Evolutionary conservation across 2,888 invertebrate genomes (phyloP).

Genomic region (Pyrrhopygopsis socrates): DNA sequence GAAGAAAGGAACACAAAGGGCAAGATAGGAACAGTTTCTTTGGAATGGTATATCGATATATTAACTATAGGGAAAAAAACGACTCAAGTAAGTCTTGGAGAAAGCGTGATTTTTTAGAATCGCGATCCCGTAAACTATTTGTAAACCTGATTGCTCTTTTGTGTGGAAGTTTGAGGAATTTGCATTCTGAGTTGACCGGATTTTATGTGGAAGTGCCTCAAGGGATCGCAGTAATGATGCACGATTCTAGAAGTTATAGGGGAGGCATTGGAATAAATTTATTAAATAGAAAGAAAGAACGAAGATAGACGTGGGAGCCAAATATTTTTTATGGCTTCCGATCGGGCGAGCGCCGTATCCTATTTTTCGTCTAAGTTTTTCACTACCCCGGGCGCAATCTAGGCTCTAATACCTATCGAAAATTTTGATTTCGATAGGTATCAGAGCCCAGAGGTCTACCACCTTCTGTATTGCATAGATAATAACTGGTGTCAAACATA

Average conservation of each 20-base stretch:
- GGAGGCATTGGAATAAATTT: conserved; percentile 47
- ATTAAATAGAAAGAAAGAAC: conserved; percentile 52
- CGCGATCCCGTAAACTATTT: conserved; percentile 36
- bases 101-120: conserved; percentile 7
- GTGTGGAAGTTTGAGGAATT: conserved; percentile 42
- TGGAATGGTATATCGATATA: background rate
- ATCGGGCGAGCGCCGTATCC: conserved; percentile 46
- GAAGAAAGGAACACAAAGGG: too few relatives aligned
- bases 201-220: conserved; percentile 29
- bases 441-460: too few relatives aligned
- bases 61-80: background rate
- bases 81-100: background rate
- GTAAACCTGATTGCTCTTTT: conserved; percentile 52
- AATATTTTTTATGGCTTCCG: conserved; percentile 59
- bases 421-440: too few relatives aligned
- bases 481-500: too few relatives aligned
- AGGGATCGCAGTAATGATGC: conserved; percentile 43
- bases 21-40: background rate
- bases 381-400: too few relatives aligned
- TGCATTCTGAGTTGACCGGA: conserved; percentile 44
- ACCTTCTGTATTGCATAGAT: too few relatives aligned
- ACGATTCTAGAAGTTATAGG: conserved; percentile 37
- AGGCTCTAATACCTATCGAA: too few relatives aligned
- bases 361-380: conserved; percentile 50
- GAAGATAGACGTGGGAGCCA: conserved; percentile 46